Conservation (phyloP, 2,888 invertebrate species). For the Pristionchus japonicus region DNA sequence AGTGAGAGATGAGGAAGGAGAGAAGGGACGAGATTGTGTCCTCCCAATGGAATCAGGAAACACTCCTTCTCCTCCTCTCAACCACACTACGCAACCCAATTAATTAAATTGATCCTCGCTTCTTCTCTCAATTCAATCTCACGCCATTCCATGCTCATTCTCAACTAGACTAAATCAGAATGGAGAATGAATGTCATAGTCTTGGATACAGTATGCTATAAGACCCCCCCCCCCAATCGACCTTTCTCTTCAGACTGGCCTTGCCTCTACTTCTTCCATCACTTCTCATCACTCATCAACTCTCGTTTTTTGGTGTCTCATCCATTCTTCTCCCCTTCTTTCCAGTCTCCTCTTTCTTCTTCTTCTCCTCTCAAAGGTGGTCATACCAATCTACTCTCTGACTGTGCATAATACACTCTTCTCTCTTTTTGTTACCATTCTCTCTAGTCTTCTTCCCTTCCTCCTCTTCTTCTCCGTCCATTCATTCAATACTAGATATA, state of each 20-base stretch:
- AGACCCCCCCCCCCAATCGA: not conserved
- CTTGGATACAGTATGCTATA: not conserved
- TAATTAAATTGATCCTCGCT: conserved; percentile 15
- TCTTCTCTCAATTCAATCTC: not conserved
- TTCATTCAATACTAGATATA: conserved; percentile 28
- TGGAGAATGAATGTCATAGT: not conserved
- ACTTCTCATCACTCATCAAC: conserved; percentile 31
- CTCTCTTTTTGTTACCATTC: not conserved
- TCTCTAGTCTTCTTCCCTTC: not conserved
- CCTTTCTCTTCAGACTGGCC: not conserved
- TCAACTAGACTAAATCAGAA: not conserved
- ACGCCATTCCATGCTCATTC: not conserved
- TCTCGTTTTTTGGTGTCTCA: conserved; percentile 45
- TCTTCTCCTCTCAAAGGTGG: not conserved
- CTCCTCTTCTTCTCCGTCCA: conserved; percentile 45
- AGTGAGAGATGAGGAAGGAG: not conserved
- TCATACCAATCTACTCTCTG: not conserved
- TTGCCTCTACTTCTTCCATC: not conserved
- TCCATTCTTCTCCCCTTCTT: not conserved
- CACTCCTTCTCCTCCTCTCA: not conserved
- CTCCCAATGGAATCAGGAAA: not conserved
- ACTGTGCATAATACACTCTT: not conserved
- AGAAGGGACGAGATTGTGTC: not conserved
- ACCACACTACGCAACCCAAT: not conserved
- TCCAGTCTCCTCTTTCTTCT: not conserved